A percentile compares a stretch with the other conserved stretches of the same genome.
phyloP scores from a whole-genome alignment of 92 coral and sea anemone genomes.

The Palythoa grandis region DNA sequence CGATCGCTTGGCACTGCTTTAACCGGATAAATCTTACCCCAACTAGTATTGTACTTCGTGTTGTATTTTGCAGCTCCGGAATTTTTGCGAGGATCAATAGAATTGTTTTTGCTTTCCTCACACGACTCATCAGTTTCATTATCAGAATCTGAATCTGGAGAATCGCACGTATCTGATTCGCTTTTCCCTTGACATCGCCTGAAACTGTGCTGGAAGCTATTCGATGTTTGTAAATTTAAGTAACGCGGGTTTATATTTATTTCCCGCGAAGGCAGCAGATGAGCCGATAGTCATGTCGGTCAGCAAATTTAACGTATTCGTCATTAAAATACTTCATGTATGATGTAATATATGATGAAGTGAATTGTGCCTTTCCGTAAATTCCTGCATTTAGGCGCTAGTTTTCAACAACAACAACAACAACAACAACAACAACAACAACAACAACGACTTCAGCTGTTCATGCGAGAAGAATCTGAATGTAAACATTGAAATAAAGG shows the following conservation, averaged over 20 bases:
- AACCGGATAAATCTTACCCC: not conserved
- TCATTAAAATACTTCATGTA: not conserved
- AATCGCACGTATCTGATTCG: not conserved
- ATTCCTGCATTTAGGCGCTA: too few relatives aligned
- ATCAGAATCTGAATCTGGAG: not conserved
- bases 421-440: too few relatives aligned
- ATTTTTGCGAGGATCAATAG: too few relatives aligned
- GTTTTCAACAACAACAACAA: too few relatives aligned
- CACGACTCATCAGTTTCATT: not conserved
- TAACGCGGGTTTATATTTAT: not conserved
- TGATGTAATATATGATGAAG: too few relatives aligned
- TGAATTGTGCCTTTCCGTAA: too few relatives aligned
- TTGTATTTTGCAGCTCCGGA: not conserved
- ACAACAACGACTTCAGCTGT: too few relatives aligned
- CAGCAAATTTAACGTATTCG: not conserved
- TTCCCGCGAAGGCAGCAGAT: not conserved
- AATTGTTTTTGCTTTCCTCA: not conserved
- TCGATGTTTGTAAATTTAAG: not conserved
- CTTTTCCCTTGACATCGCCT: not conserved
- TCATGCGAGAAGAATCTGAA: too few relatives aligned
- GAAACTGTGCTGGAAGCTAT: not conserved
- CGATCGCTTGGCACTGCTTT: constrained; percentile 5
- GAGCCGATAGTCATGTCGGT: not conserved
- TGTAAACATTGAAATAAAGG: too few relatives aligned
- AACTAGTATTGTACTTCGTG: not conserved